Evolutionary conservation across 2,113 vertebrate genomes (phyloP), one percentile per base, ranked within the genome.

Genomic region (Odobenus rosmarus): DNA sequence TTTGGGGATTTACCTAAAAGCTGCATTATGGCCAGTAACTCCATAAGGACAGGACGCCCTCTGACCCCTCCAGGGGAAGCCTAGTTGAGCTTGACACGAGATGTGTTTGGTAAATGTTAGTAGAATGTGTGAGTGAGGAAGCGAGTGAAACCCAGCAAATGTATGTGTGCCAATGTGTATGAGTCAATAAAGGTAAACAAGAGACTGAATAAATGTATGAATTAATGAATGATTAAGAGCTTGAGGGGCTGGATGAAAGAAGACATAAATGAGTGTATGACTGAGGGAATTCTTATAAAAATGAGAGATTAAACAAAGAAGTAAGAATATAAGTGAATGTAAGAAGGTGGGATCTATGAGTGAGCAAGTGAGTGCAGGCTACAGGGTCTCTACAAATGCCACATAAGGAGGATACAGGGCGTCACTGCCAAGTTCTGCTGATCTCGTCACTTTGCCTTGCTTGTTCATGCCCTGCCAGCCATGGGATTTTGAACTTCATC

Each of bases 401-500:
- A 36, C 28, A 6, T 8, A 49, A 36, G 9, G 39, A 55, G 46
- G 14, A 67, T 26, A 24, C 55, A 62, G 59, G 57, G 46, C 28
- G 64, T 82, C 42, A 23, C 31, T 5, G 11, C 74, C 46, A 36
- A 16, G 16, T 49, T 95, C n/a, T 67, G 49, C 55, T 94, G 31
- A 89, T 21, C 64, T 51, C 33, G 21, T 51, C 72, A 3, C 42
- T 88, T 88, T 72, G 39, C 39, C 67, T 61, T 36, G 67, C 53
- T 92, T 62, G 82, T 61, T 94, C 39, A 46, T 12, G 5, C 49
- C 28, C 21, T 64, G 85, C 53, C 67, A 67, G 64, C 77, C 28
- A 0, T 69, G 80, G 90, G 91, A 97, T 94, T 94, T 93, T 84
- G 93, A 85, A 26, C 79, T 86, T 94, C 86, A 85, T 28, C 59